phyloP scores from a whole-genome alignment of 2,797 vertebrate species.

The Sebastes ruberrimus region DNA sequence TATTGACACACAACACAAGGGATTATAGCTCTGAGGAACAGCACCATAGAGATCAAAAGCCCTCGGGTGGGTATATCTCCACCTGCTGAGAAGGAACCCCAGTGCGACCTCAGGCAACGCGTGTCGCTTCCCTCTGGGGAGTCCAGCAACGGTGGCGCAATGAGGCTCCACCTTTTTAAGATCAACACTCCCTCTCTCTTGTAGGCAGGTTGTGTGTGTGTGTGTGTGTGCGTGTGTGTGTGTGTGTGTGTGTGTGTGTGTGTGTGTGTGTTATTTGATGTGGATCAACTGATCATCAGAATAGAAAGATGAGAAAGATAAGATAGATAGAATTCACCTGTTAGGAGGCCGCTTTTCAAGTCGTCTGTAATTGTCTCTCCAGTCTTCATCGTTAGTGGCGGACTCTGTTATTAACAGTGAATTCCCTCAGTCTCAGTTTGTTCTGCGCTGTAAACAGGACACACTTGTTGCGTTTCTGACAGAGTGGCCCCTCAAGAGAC shows the following conservation, averaged over 20 bases:
- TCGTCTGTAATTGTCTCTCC: not conserved
- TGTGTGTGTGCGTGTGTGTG: not conserved
- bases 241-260: not conserved
- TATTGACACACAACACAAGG: conserved; percentile 38
- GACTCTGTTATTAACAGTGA: not conserved
- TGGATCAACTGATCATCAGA: not conserved
- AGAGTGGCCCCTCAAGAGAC: not conserved
- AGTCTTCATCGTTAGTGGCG: not conserved
- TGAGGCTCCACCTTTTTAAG: conserved; percentile 23
- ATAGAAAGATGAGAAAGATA: not conserved
- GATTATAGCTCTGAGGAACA: conserved; percentile 43
- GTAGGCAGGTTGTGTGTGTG: not conserved
- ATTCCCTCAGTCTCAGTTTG: not conserved
- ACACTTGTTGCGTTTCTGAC: not conserved
- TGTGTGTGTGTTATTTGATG: conserved; percentile 1
- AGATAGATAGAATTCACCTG: not conserved
- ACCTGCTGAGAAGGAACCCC: conserved; percentile 49
- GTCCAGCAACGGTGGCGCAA: conserved; percentile 7
- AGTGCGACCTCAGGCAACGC: not conserved
- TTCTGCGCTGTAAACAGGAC: not conserved
- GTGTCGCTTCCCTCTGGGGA: conserved; percentile 32
- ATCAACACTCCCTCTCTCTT: conserved; percentile 19
- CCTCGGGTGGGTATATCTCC: conserved; percentile 31
- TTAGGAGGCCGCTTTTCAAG: not conserved
- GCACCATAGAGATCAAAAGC: conserved; percentile 66